phyloP scores from a whole-genome alignment of 2,888 invertebrate species.

The Baronia brevicornis region DNA sequence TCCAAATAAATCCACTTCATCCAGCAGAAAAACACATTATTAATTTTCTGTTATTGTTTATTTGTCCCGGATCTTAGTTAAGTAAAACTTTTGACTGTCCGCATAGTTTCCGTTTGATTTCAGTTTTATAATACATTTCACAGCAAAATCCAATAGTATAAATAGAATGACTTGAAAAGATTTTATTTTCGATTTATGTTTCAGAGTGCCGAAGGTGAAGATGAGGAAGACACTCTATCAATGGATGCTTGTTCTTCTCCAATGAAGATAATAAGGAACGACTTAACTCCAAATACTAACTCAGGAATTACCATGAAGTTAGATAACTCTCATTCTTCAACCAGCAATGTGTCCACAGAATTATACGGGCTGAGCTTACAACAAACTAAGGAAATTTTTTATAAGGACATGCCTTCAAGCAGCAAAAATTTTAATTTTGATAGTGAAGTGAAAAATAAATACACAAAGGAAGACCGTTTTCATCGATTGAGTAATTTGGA shows the following conservation, averaged over 20 bases:
- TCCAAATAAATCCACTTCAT: too few species aligned
- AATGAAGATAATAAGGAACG: constrained; percentile 49
- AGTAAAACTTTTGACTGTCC: too few species aligned
- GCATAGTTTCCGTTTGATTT: too few species aligned
- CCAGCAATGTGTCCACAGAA: constrained; percentile 36
- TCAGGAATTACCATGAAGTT: constrained; percentile 23
- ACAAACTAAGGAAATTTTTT: constrained; percentile 53
- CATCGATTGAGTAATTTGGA: constrained; percentile 38
- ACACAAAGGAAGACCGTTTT: constrained; percentile 36
- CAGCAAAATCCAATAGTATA: too few species aligned
- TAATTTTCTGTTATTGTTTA: too few species aligned
- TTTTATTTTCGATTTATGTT: constrained; percentile 1
- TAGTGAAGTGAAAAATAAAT: constrained; percentile 42
- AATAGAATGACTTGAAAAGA: too few species aligned
- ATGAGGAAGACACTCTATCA: constrained; percentile 75
- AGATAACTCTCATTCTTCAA: constrained; percentile 35
- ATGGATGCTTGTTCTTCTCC: constrained; percentile 63
- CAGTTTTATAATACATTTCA: too few species aligned
- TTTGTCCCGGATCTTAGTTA: too few species aligned
- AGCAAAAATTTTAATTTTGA: constrained; percentile 61
- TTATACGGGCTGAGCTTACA: constrained; percentile 52
- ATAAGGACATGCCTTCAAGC: constrained; percentile 60
- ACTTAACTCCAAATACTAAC: constrained; percentile 42
- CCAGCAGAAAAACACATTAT: too few species aligned
- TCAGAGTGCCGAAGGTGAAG: constrained; percentile 73